These are phyloP conservation scores for Dione juno DNA, from an alignment of 2,888 invertebrate genomes.

Conservation along the genomic window DNA sequence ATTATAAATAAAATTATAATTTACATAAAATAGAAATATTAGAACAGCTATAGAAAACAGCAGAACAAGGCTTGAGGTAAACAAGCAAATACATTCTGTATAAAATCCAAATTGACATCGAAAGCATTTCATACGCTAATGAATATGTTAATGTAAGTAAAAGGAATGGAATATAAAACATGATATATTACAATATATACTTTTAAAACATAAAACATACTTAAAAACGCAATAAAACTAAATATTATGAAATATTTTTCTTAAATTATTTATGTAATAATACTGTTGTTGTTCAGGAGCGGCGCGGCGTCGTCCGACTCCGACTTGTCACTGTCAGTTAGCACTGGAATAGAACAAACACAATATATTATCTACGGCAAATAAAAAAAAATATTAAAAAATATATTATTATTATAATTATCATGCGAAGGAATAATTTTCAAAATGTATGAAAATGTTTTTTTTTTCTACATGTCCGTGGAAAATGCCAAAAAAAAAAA, in stretches of 20 bases:
- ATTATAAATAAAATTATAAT: too few species aligned
- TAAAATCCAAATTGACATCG: too few species aligned
- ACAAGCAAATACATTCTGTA: too few species aligned
- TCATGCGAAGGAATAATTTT: background rate
- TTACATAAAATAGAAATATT: too few species aligned
- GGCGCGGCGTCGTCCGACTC: constrained; percentile 67
- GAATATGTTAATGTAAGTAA: too few species aligned
- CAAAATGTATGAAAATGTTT: background rate
- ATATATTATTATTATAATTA: background rate
- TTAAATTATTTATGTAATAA: constrained; percentile 46
- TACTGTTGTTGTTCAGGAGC: constrained; percentile 63
- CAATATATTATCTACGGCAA: constrained; percentile 7
- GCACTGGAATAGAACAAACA: constrained; percentile 58
- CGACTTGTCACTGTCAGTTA: constrained; percentile 71
- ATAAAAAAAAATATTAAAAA: background rate
- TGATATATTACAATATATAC: constrained; percentile 10
- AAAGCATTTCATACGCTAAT: too few species aligned
- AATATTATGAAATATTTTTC: background rate
- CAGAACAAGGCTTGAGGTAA: too few species aligned
- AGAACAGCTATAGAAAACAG: too few species aligned
- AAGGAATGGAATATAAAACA: background rate
- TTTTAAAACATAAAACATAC: background rate
- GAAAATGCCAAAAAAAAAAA: background rate
- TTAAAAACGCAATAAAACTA: background rate
- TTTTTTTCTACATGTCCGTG: background rate